These are phyloP conservation scores for Parauchenoglanis punctatus DNA, from an alignment of 2,797 vertebrate species.

Conservation along the genomic window DNA sequence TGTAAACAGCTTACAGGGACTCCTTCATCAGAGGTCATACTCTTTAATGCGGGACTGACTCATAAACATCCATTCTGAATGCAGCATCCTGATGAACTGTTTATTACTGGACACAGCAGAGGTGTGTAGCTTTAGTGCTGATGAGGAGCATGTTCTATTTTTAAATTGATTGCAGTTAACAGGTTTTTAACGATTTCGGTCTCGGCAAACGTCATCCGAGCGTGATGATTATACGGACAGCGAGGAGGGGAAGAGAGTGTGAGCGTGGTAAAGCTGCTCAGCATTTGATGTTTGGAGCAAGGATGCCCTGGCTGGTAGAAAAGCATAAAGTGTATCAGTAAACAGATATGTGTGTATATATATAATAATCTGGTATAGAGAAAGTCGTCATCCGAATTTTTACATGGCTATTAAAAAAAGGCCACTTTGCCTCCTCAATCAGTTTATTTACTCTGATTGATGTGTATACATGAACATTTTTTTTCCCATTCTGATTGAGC, in stretches of 20 bases:
- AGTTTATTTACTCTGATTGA: background rate
- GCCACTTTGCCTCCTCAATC: background rate
- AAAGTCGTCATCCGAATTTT: too few relatives aligned
- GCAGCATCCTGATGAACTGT: background rate
- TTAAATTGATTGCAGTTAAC: background rate
- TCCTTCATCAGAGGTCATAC: background rate
- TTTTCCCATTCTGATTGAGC: background rate
- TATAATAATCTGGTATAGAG: background rate
- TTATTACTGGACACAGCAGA: background rate
- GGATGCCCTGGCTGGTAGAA: background rate
- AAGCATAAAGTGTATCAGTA: background rate
- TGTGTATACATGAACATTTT: background rate
- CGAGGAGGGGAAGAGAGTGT: background rate
- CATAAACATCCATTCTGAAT: background rate
- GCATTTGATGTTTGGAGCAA: background rate
- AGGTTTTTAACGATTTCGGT: background rate
- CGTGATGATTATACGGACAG: background rate
- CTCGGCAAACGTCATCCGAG: background rate
- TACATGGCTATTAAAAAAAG: too few relatives aligned
- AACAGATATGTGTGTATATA: background rate
- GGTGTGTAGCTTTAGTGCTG: background rate
- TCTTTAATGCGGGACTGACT: background rate
- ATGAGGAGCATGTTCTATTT: background rate
- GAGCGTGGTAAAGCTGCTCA: background rate
- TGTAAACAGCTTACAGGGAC: slow-evolving; percentile 23